Conservation (phyloP, 1,140 invertebrate species). For the Chrysopa pallens region DNA sequence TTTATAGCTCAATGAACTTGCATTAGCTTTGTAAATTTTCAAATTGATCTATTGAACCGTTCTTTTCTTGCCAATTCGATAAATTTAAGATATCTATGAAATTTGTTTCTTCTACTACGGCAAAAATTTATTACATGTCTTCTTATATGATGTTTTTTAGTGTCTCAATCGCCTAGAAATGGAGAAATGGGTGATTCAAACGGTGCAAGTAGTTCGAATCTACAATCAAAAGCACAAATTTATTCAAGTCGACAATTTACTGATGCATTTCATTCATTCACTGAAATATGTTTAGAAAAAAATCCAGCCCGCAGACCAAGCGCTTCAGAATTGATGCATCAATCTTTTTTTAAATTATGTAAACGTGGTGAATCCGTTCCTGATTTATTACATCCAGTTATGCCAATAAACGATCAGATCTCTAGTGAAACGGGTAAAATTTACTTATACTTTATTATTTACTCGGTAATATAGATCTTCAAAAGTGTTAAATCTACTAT, state of each 20-base stretch:
- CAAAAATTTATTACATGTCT: too few relatives aligned
- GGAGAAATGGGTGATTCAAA: constrained; percentile 9
- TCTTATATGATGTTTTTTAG: too few relatives aligned
- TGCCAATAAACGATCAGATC: constrained; percentile 27
- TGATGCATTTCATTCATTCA: constrained; percentile 55
- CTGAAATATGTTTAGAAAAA: constrained; percentile 46
- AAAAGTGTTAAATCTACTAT: too few relatives aligned
- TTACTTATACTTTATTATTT: not conserved
- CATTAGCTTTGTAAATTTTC: too few relatives aligned
- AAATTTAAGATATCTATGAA: too few relatives aligned
- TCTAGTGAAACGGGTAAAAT: constrained; percentile 20
- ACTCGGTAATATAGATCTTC: too few relatives aligned
- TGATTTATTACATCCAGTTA: constrained; percentile 29
- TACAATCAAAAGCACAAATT: constrained; percentile 18
- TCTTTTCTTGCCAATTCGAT: too few relatives aligned
- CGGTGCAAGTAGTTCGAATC: constrained; percentile 12
- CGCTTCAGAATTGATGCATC: constrained; percentile 42
- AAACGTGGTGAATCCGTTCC: constrained; percentile 21
- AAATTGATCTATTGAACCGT: too few relatives aligned
- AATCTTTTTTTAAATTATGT: constrained; percentile 58
- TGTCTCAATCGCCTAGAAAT: constrained; percentile 1
- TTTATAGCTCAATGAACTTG: too few relatives aligned
- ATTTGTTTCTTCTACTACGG: too few relatives aligned
- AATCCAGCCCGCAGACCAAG: constrained; percentile 43
- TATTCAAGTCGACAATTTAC: constrained; percentile 42